phyloP scores from a whole-genome alignment of 2,113 vertebrate genomes.

The Lophotis ruficrista region DNA sequence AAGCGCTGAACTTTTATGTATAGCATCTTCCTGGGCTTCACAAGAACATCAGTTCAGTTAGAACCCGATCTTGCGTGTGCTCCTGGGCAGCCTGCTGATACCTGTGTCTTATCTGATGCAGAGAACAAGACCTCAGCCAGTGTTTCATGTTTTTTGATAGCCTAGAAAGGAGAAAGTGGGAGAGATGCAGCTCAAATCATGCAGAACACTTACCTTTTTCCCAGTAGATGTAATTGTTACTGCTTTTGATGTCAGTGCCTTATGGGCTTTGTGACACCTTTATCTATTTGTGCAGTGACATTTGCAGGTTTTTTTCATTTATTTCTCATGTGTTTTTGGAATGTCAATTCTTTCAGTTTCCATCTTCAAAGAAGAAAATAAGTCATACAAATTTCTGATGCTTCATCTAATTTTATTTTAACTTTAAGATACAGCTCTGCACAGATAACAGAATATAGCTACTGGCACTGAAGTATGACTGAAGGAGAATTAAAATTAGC shows the following conservation, averaged over 20 bases:
- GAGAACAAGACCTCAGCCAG: neutral
- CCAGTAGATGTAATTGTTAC: neutral
- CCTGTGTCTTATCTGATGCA: neutral
- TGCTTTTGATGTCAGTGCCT: neutral
- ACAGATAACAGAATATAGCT: neutral
- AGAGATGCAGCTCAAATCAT: neutral
- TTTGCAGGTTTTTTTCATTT: neutral
- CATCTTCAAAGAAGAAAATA: neutral
- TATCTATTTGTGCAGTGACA: neutral
- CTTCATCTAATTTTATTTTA: slow-evolving; percentile 15
- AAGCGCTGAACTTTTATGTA: neutral
- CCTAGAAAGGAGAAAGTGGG: neutral
- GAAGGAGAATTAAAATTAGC: neutral
- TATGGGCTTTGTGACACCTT: neutral
- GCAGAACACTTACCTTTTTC: neutral
- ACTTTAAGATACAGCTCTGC: neutral
- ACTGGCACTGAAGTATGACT: neutral
- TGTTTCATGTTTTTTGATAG: neutral
- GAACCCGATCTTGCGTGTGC: neutral
- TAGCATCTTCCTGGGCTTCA: neutral
- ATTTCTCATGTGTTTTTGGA: neutral
- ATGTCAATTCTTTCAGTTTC: neutral
- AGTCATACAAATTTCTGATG: neutral
- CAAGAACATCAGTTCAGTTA: neutral
- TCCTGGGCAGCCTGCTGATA: neutral